Evolutionary conservation across 92 coral and sea anemone species (phyloP).

Genomic region (Micromussa lordhowensis): DNA sequence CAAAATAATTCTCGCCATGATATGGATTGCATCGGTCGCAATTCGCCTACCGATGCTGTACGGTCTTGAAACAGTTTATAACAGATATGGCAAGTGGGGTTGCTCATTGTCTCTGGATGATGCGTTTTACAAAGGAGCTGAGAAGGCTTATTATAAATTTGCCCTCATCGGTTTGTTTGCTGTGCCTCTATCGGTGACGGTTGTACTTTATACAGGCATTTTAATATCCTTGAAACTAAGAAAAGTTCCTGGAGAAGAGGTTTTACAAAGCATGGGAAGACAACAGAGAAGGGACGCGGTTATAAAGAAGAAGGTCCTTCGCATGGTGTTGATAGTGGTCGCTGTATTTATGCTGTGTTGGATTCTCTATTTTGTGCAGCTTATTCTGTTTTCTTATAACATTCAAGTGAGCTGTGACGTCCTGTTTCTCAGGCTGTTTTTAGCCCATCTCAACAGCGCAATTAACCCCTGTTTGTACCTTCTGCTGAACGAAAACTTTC

Average conservation of each 20-base stretch:
- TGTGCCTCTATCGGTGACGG: constrained; percentile 64
- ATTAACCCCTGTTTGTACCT: constrained; percentile 72
- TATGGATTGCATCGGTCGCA: constrained; percentile 63
- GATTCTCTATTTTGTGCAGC: constrained; percentile 74
- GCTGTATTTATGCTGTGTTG: constrained; percentile 75
- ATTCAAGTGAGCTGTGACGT: constrained; percentile 66
- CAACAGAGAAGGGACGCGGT: constrained; percentile 53
- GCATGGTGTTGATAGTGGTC: constrained; percentile 76
- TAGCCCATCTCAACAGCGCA: constrained; percentile 80
- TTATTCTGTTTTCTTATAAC: constrained; percentile 70
- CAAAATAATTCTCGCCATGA: constrained; percentile 33
- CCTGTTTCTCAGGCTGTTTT: constrained; percentile 53
- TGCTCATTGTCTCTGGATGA: constrained; percentile 71
- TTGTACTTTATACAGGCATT: constrained; percentile 73
- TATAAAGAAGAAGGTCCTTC: constrained; percentile 68
- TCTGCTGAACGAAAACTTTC: constrained; percentile 68
- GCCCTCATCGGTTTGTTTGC: constrained; percentile 71
- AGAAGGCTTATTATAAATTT: constrained; percentile 65
- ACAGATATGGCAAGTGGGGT: constrained; percentile 34
- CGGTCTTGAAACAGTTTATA: constrained; percentile 36
- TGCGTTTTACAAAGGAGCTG: constrained; percentile 66
- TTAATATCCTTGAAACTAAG: constrained; percentile 59
- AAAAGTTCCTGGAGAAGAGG: constrained; percentile 40
- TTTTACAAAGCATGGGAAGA: constrained; percentile 12
- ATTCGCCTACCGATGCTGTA: constrained; percentile 73